These are phyloP conservation scores for Helleia helle DNA, from an alignment of 2,888 invertebrate genomes.

Conservation along the genomic window DNA sequence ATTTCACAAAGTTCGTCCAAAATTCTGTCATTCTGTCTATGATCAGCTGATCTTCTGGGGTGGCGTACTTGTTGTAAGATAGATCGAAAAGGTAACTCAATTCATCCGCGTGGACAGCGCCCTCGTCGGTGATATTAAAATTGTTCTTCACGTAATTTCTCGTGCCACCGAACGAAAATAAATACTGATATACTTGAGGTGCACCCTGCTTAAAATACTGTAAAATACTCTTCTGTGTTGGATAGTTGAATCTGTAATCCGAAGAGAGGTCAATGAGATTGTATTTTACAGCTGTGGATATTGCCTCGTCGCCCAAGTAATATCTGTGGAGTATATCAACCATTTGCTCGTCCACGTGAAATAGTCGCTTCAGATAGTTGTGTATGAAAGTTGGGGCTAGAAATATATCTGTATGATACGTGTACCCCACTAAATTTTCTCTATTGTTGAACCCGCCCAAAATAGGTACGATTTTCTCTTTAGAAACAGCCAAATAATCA, in stretches of 20 bases:
- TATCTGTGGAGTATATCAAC: slow-evolving; percentile 2
- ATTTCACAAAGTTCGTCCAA: slow-evolving; percentile 5
- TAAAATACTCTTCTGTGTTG: slow-evolving; percentile 1
- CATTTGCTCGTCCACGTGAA: slow-evolving; percentile 2
- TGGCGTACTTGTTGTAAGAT: not conserved
- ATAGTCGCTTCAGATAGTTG: not conserved
- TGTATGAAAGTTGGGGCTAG: not conserved
- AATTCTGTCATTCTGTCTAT: slow-evolving; percentile 1
- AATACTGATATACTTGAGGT: slow-evolving; percentile 1
- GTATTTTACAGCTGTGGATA: not conserved
- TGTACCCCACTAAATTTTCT: not conserved
- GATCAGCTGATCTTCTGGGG: slow-evolving; percentile 2
- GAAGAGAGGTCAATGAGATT: slow-evolving; percentile 6
- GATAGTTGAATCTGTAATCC: slow-evolving; percentile 1
- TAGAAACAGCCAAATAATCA: not conserved
- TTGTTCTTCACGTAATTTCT: slow-evolving; percentile 6
- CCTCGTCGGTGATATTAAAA: not conserved
- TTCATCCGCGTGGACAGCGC: slow-evolving; percentile 2
- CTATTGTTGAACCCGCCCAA: slow-evolving; percentile 1
- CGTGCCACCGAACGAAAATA: slow-evolving; percentile 6
- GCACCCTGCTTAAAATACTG: not conserved
- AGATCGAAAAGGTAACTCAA: slow-evolving; percentile 8
- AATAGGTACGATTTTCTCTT: not conserved
- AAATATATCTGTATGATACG: not conserved
- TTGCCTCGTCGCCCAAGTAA: slow-evolving; percentile 5